phyloP scores from a whole-genome alignment of 1,140 invertebrate genomes.

The Drosophila kanapiae region DNA sequence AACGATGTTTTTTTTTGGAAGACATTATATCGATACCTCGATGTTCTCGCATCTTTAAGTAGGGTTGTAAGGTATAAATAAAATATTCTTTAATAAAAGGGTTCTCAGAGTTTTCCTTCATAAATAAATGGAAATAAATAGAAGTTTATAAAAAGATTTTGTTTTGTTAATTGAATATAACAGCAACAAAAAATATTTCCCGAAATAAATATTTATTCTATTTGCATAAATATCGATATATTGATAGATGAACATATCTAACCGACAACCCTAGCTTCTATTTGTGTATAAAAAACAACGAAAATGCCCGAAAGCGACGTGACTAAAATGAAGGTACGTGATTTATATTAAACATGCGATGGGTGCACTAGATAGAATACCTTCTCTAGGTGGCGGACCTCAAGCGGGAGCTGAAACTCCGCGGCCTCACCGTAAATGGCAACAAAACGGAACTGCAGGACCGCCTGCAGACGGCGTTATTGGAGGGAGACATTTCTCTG shows the following conservation, averaged over 20 bases:
- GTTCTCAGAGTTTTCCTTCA: neutral
- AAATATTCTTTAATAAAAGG: neutral
- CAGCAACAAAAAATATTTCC: neutral
- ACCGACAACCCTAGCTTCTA: neutral
- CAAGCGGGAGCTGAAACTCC: conserved; percentile 91
- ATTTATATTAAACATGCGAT: neutral
- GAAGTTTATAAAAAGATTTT: too few species aligned
- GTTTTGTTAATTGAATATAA: too few species aligned
- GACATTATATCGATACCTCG: too few species aligned
- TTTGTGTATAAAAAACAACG: conserved; percentile 26
- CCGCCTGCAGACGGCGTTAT: conserved; percentile 89
- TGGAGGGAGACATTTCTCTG: conserved; percentile 86
- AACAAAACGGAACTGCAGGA: conserved; percentile 93
- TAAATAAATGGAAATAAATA: too few species aligned
- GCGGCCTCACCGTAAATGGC: conserved; percentile 90
- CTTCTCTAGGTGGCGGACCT: conserved; percentile 89
- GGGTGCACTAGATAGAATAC: conserved; percentile 55
- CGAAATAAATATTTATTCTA: neutral
- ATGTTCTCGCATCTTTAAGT: neutral
- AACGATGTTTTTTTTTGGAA: neutral
- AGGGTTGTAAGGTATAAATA: neutral
- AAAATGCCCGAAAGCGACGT: conserved; percentile 83
- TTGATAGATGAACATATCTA: neutral
- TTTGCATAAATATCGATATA: conserved; percentile 1
- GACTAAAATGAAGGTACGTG: conserved; percentile 81